Evolutionary conservation across 2,888 invertebrate species (phyloP).

Genomic region (Branchellion lobata): DNA sequence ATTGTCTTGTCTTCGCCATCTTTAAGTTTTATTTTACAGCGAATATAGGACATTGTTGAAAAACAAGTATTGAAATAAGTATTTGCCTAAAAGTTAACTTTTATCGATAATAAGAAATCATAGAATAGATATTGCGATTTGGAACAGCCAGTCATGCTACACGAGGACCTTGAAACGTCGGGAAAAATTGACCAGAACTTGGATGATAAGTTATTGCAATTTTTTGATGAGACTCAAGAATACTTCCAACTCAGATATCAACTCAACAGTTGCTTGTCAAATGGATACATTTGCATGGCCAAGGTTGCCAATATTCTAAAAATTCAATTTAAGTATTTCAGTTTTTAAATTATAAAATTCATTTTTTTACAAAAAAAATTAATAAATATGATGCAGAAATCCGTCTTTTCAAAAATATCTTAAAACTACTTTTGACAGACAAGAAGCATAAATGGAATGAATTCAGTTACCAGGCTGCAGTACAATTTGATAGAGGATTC

Average conservation of each 20-base stretch:
- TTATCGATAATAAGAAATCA: no score
- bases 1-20: no score
- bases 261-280: not conserved
- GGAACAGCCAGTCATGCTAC: no score
- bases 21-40: no score
- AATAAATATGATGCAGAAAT: not conserved
- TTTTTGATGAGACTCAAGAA: not conserved
- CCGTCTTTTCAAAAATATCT: not conserved
- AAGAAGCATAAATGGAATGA: slow-evolving; percentile 56
- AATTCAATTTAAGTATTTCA: no score
- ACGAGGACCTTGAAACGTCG: no score
- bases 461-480: slow-evolving; percentile 54
- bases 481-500: slow-evolving; percentile 54
- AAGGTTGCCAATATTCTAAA: no score
- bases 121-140: no score
- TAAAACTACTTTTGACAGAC: slow-evolving; percentile 49
- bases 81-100: no score
- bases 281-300: not conserved
- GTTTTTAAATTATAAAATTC: no score
- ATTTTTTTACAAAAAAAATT: not conserved
- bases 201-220: not conserved
- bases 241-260: not conserved
- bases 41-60: no score
- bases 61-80: no score
- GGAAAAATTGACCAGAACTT: not conserved